phyloP scores from a whole-genome alignment of 2,888 invertebrate genomes.

The Linyphia triangularis region DNA sequence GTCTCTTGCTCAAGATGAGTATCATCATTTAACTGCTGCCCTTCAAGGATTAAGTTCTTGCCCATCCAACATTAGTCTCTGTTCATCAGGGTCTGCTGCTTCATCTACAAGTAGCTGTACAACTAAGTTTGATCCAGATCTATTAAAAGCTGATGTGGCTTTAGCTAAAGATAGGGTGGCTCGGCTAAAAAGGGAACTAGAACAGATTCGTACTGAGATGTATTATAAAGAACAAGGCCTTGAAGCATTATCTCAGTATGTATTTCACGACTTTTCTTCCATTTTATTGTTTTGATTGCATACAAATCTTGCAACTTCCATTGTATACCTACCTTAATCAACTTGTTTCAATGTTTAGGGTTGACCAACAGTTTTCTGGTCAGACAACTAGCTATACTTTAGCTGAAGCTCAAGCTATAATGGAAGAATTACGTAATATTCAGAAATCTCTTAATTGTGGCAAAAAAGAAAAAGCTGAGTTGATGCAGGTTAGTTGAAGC shows the following conservation, averaged over 20 bases:
- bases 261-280: too few relatives aligned
- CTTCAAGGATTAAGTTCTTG: conserved; percentile 89
- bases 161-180: conserved; percentile 80
- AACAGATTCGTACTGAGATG: conserved; percentile 93
- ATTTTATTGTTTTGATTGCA: not conserved
- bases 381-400: conserved; percentile 94
- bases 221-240: conserved; percentile 94
- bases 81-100: conserved; percentile 84
- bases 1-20: conserved; percentile 96
- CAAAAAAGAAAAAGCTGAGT: conserved; percentile 94
- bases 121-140: conserved; percentile 95
- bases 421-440: conserved; percentile 94
- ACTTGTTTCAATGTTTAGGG: conserved; percentile 83
- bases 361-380: conserved; percentile 92
- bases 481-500: conserved; percentile 85
- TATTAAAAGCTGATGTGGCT: conserved; percentile 93
- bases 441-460: conserved; percentile 94
- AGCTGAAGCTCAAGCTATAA: conserved; percentile 96
- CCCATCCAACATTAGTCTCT: conserved; percentile 89
- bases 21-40: conserved; percentile 93
- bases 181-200: conserved; percentile 76
- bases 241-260: conserved; percentile 93
- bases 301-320: not conserved
- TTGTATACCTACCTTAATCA: not conserved
- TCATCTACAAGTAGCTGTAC: conserved; percentile 90